Evolutionary conservation across 1,140 invertebrate species (phyloP).

Genomic region (Anoplophora glabripennis): DNA sequence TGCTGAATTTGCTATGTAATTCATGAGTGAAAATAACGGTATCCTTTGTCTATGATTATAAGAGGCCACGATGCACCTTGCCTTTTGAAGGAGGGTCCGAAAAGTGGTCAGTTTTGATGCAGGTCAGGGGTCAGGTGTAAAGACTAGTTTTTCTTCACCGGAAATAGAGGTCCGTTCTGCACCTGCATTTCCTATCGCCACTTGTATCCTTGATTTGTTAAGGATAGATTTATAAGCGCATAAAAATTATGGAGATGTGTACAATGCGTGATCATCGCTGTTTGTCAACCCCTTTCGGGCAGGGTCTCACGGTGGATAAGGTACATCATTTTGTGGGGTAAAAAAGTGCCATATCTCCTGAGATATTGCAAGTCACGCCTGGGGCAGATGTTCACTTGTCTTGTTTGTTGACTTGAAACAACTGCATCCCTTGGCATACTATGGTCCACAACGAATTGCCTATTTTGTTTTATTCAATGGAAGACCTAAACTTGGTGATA

Average conservation of each 20-base stretch:
- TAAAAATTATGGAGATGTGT: too few relatives aligned
- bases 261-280: too few relatives aligned
- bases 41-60: too few relatives aligned
- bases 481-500: slow-evolving; percentile 5
- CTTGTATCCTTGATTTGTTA: too few relatives aligned
- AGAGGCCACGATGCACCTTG: too few relatives aligned
- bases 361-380: slow-evolving; percentile 41
- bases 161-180: background rate
- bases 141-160: too few relatives aligned
- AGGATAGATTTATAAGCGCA: too few relatives aligned
- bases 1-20: too few relatives aligned
- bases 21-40: too few relatives aligned
- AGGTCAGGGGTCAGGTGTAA: slow-evolving; percentile 20
- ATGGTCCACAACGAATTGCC: slow-evolving; percentile 16
- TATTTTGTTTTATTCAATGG: slow-evolving; percentile 14
- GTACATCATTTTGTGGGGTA: slow-evolving; percentile 32
- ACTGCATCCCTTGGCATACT: slow-evolving; percentile 29
- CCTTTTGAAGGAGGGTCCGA: too few relatives aligned
- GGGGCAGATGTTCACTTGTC: slow-evolving; percentile 40
- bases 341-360: slow-evolving; percentile 24
- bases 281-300: slow-evolving; percentile 20
- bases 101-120: background rate
- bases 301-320: background rate
- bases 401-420: slow-evolving; percentile 38
- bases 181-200: slow-evolving; percentile 7